Evolutionary conservation across 2,797 vertebrate species (phyloP), one percentile per base, ranked within the genome.

Genomic region (Orestias chungarensis): DNA sequence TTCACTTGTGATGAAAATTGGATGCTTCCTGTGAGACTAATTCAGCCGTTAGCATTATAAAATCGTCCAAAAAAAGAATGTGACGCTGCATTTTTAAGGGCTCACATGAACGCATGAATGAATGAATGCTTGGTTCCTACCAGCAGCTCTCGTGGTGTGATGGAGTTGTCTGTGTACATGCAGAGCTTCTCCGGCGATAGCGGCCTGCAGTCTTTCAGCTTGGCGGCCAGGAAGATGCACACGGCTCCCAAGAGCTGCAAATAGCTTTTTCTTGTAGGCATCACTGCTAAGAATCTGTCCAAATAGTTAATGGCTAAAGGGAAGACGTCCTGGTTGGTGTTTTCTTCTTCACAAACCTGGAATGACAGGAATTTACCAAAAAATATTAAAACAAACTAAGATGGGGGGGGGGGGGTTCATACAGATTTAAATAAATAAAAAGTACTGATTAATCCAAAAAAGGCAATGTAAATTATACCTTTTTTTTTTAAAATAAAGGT

Each of bases 261-360:
- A 82, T 93, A 95, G 84, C 91, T 94, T 86, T 98, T 99, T 71
- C 93, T 95, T 18, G 95, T 97, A 43, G 95, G 93, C 85, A 96
- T 93, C 77, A 95, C 95, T 0, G 97, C 95, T 94, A 99, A 92
- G 92, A 96, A 97, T 86, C 97, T 95, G 93, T 99, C 97, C 95
- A 99, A 95, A 91, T 99, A 99, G 93, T 99, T 99, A 94, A 99
- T 96, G 80, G 97, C 96, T 93, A 98, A 88, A 71, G 97, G 96
- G 87, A 99, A 99, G 78, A 98, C 96, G 27, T 97, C 96, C 89
- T 97, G 96, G 86, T 96, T 96, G 43, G 95, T 95, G 77, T 95
- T 96, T 92, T 97, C 96, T 73, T 96, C 97, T 89, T 99, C 97
- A 66, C 97, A 99, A 68, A 98, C 97, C 97, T 98, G 75, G 27